Conservation (phyloP, 2,888 invertebrate genomes). For the Limnephilus rhombicus region DNA sequence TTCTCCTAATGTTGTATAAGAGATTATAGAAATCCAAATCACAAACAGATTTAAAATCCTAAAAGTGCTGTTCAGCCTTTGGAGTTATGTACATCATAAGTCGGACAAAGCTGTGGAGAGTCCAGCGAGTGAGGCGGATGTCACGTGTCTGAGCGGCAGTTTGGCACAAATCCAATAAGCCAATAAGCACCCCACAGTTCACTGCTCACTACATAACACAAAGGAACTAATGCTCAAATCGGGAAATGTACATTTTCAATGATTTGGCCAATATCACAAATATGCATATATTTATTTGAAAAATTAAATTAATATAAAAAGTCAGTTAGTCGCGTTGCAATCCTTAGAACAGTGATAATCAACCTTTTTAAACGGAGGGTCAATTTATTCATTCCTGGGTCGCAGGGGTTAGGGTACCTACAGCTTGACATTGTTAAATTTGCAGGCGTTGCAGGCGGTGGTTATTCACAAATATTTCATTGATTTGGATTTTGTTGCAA, state of each 20-base stretch:
- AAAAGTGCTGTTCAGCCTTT: not conserved
- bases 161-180: slow-evolving; percentile 56
- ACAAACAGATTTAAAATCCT: not conserved
- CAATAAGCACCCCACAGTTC: not conserved
- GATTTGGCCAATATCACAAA: not conserved
- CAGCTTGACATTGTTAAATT: too few species aligned
- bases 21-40: not conserved
- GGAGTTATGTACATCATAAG: not conserved
- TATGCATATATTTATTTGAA: not conserved
- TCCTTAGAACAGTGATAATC: too few species aligned
- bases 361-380: too few species aligned
- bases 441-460: too few species aligned
- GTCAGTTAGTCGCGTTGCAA: not conserved
- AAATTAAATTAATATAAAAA: not conserved
- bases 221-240: not conserved
- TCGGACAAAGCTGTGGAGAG: not conserved
- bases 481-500: too few species aligned
- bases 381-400: too few species aligned
- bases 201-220: not conserved
- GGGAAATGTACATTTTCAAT: not conserved
- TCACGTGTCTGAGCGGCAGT: slow-evolving; percentile 13
- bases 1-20: not conserved
- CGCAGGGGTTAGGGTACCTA: too few species aligned
- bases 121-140: not conserved
- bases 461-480: too few species aligned